Evolutionary conservation across 2,797 vertebrate species (phyloP).

Genomic region (Mus caroli): DNA sequence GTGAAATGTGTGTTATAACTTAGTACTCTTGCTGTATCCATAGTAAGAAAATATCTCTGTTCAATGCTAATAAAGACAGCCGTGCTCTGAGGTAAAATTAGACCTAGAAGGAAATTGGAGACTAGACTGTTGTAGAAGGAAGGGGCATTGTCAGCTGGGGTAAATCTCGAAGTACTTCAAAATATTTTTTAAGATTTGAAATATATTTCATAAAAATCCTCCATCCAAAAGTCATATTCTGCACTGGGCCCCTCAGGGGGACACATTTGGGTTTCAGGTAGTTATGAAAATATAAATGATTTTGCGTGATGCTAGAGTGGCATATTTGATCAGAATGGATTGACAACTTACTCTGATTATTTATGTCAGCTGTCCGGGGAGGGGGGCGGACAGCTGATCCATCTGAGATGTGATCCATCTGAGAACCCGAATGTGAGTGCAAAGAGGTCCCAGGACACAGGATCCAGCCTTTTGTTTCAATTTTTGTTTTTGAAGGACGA

Average conservation of each 20-base stretch:
- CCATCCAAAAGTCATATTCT: constrained; percentile 57
- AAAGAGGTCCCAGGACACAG: constrained; percentile 1
- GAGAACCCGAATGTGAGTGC: constrained; percentile 73
- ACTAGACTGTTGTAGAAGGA: constrained; percentile 57
- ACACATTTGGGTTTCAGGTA: not conserved
- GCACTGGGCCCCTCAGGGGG: not conserved
- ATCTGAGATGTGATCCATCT: constrained; percentile 50
- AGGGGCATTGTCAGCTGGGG: constrained; percentile 63
- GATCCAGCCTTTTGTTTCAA: not conserved
- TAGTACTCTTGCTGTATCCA: constrained; percentile 85
- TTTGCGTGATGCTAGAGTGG: constrained; percentile 2
- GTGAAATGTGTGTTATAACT: constrained; percentile 84
- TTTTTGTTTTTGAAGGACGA: constrained; percentile 67
- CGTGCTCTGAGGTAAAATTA: constrained; percentile 63
- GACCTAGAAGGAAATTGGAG: not conserved
- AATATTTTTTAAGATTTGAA: constrained; percentile 77
- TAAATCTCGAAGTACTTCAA: constrained; percentile 72
- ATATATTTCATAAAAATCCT: constrained; percentile 69
- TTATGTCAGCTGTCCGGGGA: not conserved
- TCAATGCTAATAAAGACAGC: constrained; percentile 77
- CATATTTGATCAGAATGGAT: not conserved
- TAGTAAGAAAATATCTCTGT: constrained; percentile 85
- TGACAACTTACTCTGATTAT: not conserved
- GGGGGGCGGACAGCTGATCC: too few relatives aligned
- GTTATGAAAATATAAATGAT: not conserved